Base-by-base conservation (phyloP, 2,113 vertebrate species). In the Catharus minimus region DNA sequence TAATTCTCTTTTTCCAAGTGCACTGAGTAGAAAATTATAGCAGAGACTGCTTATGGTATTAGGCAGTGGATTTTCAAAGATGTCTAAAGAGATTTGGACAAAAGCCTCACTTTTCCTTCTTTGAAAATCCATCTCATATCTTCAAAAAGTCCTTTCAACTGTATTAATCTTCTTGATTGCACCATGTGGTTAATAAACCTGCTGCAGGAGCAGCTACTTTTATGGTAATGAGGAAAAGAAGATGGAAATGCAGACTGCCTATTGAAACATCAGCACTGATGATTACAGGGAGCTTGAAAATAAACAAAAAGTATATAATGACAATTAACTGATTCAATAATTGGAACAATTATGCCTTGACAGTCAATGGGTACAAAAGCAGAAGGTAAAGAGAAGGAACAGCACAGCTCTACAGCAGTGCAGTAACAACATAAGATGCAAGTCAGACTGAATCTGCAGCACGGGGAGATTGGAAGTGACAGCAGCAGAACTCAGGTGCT, bases 301-400 rank as follows among this genome's bases (percentile, higher is more conserved):
- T 74, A 73, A 74, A 82, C 74, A 65, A 57, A 69, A 62, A 74
- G 20, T 49, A 82, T 53, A 69, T 73, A 78, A 93, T 72, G n/a
- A 77, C 36, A 87, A 65, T 56, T 58, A 90, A 94, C 89, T 36
- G 93, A 92, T 61, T 89, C 76, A 36, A 64, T 93, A 92, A 94
- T 84, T 85, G 68, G 30, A 92, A 58, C 26, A 65, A 88, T 95
- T 93, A 79, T 6, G 36, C 49, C 27, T 58, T 65, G 91, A 74
- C 32, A 74, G 62, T 56, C 60, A 57, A 67, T 4, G 6, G 83
- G 84, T 69, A 76, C 64, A 88, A 89, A 91, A 82, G 83, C 64
- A 85, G 36, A 81, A 88, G 32, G 78, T 38, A 86, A 93, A 92
- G 13, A 50, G 23, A 30, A 58, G 19, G 32, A 15, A 64, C 22